Evolutionary conservation across 1,140 invertebrate genomes (phyloP), one percentile per base, ranked within the genome.

Genomic region (Xylocopa sonorina): DNA sequence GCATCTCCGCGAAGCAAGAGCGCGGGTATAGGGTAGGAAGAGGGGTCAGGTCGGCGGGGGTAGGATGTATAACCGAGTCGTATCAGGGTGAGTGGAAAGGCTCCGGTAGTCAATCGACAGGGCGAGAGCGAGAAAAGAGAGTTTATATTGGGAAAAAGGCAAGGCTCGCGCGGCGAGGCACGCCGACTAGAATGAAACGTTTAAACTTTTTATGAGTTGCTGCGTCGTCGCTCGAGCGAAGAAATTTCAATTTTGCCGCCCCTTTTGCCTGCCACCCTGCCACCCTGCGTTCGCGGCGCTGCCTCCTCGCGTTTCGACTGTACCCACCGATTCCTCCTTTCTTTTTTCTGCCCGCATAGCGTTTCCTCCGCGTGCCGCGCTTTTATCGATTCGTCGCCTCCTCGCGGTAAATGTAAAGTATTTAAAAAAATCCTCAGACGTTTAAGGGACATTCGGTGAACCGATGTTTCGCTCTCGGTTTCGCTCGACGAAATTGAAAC

Each of bases 121-220:
- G 62, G 79, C 78, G 81, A 75, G 82, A 78, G 48, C 71, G 71
- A 89, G 68, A 75, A 87, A 84, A 77, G 86, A 81, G 90, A 92
- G 91, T 93, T 92, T 92, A 93, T 93, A 93, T 93, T 92, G 91
- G 87, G 75, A 87, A 89, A 89, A 86, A 87, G 78, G 78, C 62
- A 57, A 83, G 68, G 67, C 69, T 80, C 73, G 64, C 74, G 80
- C 72, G 86, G 87, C 87, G 87, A 87, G 88, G 88, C 83, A 66
- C 78, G 81, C 64, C 85, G 75, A 73, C 80, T 79, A 88, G 88
- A 91, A 90, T 89, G 88, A 91, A 92, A 90, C 91, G 90, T 91
- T 91, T 92, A 92, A 91, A 92, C 90, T 92, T 93, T 92, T 92
- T 92, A 93, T 92, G 91, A 93, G 90, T 92, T 92, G 90, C 88